Evolutionary conservation across 1,140 invertebrate genomes (phyloP).

Genomic region (Calliopsis andreniformis): DNA sequence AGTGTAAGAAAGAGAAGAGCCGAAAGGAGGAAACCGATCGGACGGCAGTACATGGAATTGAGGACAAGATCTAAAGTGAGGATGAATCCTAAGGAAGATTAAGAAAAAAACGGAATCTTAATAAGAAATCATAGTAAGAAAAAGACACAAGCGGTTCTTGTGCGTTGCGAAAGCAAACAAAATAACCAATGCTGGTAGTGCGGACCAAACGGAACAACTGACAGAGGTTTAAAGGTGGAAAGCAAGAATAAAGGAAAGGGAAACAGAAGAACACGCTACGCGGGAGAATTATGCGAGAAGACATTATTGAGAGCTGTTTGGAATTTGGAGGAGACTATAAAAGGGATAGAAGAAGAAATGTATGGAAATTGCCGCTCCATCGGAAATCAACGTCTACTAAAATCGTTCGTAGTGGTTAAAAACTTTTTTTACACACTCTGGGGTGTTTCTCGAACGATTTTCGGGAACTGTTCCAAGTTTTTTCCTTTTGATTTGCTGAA

Average conservation of each 20-base stretch:
- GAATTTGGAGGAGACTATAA: conserved; percentile 13
- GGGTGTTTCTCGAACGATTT: conserved; percentile 30
- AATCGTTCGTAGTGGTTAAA: conserved; percentile 71
- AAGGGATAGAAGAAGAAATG: conserved; percentile 5
- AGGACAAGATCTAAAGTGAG: not conserved
- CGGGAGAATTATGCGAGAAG: conserved; percentile 12
- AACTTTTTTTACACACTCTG: conserved; percentile 34
- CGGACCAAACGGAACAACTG: conserved; percentile 78
- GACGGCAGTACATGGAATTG: conserved; percentile 47
- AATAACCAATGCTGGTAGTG: conserved; percentile 77
- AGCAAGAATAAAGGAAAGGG: not conserved
- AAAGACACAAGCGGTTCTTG: conserved; percentile 64
- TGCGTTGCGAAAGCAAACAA: conserved; percentile 72
- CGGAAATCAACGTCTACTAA: conserved; percentile 66
- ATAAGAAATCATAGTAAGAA: conserved; percentile 70
- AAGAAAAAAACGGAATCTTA: conserved; percentile 43
- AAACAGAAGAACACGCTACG: not conserved
- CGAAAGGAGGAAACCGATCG: conserved; percentile 60
- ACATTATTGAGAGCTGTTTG: not conserved
- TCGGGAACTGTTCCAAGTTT: not conserved
- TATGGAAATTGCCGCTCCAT: conserved; percentile 71
- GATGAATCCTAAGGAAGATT: not conserved
- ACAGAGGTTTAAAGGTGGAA: conserved; percentile 60
- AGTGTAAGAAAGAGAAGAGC: not conserved
- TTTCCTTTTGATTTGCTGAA: no score